Evolutionary conservation across 1,140 invertebrate species (phyloP), one percentile per base, ranked within the genome.

Genomic region (Helicoverpa zea): DNA sequence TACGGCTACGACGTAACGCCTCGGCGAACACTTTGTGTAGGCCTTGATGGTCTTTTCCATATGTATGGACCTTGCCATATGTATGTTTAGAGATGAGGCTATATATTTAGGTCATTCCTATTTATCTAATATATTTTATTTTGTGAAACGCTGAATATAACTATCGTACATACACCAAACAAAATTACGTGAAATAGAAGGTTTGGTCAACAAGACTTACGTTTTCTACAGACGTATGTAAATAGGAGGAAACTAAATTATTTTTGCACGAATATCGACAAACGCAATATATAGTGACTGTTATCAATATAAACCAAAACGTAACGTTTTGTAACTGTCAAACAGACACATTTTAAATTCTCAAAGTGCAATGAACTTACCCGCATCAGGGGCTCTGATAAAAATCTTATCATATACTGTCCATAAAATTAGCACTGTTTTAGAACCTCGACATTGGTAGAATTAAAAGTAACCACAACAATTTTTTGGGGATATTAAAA

Each of bases 11-110:
- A 14, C 7, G 12, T 47, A 47, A 58, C 70, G 29, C 52, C 29
- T 54, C 13, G 23, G 51, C 23, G 51, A 30, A 30, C 35, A 73
- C 5, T 29, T 29, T 9, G 23, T 52, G 52, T 4, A 35, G 35
- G 35, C 70, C 70, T 52, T 54, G 43, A 73, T 73, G 35, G 35
- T 43, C 35, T 73, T 73, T 52, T 58, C 52, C 35, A 43, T 43
- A 43, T 43, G 29, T 30, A 30, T 7, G 35, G 35, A 64, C 61
- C n/a, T 16, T 58, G 51, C 13, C 18, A n/a, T 66, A 30, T 63
- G 7, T 16, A n/a, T 16, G 2, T n/a, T 35, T 16, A 35, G 51
- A 23, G 52, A 73, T 58, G 13, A 73, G 56, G 43, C 35, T 30
- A 73, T 54, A 43, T 35, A 58, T 58, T 58, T 18, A 23, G 2